Percentiles rank a stretch among this genome's conserved stretches.
phyloP scores from a whole-genome alignment of 2,113 vertebrate genomes.

The Thinocorus orbignyianus region DNA sequence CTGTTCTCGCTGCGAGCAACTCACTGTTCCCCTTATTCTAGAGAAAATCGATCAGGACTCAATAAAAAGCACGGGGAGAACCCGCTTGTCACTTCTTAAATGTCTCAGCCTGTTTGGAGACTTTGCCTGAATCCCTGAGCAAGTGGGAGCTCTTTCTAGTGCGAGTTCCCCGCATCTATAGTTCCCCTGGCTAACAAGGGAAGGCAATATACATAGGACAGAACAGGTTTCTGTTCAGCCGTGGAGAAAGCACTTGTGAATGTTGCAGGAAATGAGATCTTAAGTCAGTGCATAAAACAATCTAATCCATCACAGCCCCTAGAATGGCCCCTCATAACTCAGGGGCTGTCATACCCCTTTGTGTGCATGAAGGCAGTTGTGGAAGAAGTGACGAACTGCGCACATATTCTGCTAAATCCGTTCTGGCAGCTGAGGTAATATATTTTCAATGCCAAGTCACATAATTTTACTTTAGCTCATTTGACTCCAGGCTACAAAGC shows the following conservation, averaged over 20 bases:
- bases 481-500: constrained; percentile 83
- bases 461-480: constrained; percentile 85
- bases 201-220: constrained; percentile 33
- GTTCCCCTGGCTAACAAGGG: constrained; percentile 36
- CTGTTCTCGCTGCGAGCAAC: not conserved
- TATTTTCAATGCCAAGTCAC: constrained; percentile 83
- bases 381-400: constrained; percentile 79
- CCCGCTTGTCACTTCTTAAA: constrained; percentile 42
- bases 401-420: constrained; percentile 80
- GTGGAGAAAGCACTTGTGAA: constrained; percentile 79
- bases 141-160: constrained; percentile 8
- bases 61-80: constrained; percentile 1
- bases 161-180: not conserved
- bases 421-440: constrained; percentile 82
- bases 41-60: constrained; percentile 23
- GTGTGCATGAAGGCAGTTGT: constrained; percentile 71
- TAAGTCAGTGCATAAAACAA: constrained; percentile 85
- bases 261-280: constrained; percentile 86
- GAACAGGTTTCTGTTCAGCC: constrained; percentile 68
- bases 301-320: constrained; percentile 83
- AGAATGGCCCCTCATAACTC: constrained; percentile 81
- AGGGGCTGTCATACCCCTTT: constrained; percentile 75
- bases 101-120: constrained; percentile 45
- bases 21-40: not conserved
- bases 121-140: constrained; percentile 40